phyloP scores from a whole-genome alignment of 2,888 invertebrate genomes.

The Aricia artaxerxes region DNA sequence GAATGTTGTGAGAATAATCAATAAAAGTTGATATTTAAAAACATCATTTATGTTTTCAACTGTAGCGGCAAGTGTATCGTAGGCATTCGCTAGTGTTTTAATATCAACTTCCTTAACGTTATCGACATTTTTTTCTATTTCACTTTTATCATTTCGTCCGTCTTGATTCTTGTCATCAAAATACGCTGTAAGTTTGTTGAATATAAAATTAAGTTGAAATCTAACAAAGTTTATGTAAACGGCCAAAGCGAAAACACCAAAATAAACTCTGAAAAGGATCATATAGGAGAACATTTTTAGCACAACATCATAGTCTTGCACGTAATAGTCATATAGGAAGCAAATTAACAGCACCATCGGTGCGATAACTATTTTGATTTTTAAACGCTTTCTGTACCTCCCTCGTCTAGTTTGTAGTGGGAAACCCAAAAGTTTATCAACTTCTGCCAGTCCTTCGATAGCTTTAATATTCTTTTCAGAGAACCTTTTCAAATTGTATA shows the following conservation, averaged over 20 bases:
- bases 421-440: background rate
- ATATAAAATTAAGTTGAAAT: background rate
- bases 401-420: background rate
- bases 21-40: background rate
- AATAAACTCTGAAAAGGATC: background rate
- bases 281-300: background rate
- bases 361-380: background rate
- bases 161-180: background rate
- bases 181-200: background rate
- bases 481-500: background rate
- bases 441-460: background rate
- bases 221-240: background rate
- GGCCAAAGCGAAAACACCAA: background rate
- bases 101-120: background rate
- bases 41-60: background rate
- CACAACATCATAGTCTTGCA: background rate
- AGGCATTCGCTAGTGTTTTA: background rate
- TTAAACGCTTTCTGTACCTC: background rate
- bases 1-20: conserved; percentile 1
- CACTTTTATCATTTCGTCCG: background rate
- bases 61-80: background rate
- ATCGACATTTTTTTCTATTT: background rate
- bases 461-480: background rate
- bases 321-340: background rate
- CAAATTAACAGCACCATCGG: background rate